A percentile compares a stretch with the other conserved stretches of the same genome.
Evolutionary conservation across 2,113 vertebrate genomes (phyloP).

Genomic region (Sturnira hondurensis): DNA sequence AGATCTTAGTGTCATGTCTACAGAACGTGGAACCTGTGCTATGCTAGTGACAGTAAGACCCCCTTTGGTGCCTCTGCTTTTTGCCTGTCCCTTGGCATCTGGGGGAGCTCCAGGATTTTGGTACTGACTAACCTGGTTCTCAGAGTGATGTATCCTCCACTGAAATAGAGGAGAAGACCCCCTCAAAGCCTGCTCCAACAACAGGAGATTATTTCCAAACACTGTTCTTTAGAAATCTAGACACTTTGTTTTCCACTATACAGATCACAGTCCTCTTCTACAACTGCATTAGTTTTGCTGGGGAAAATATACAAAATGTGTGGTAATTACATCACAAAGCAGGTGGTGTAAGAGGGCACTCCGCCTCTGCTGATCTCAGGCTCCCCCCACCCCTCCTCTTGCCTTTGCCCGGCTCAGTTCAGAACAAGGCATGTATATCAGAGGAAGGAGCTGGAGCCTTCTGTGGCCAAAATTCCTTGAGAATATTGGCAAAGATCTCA

Average conservation of each 20-base stretch:
- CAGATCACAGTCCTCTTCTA: background rate
- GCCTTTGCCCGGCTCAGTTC: background rate
- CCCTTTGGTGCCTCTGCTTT: background rate
- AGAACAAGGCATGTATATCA: background rate
- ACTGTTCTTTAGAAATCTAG: background rate
- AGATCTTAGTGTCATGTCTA: accelerated
- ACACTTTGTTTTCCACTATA: too few relatives aligned
- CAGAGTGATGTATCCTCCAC: accelerated
- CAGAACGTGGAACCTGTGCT: background rate
- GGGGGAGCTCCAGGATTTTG: background rate
- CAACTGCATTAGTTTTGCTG: background rate
- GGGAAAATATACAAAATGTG: background rate
- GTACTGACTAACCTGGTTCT: accelerated
- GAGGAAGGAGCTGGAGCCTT: background rate
- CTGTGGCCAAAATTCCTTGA: background rate
- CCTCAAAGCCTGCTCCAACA: background rate
- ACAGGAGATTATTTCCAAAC: background rate
- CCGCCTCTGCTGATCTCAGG: accelerated
- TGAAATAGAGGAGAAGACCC: background rate
- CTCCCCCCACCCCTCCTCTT: background rate
- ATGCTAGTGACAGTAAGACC: accelerated
- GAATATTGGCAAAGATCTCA: background rate
- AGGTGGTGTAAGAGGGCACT: background rate
- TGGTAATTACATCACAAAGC: background rate
- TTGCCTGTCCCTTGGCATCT: accelerated